phyloP scores from a whole-genome alignment of 2,888 invertebrate species.

The Parthenolecanium corni region DNA sequence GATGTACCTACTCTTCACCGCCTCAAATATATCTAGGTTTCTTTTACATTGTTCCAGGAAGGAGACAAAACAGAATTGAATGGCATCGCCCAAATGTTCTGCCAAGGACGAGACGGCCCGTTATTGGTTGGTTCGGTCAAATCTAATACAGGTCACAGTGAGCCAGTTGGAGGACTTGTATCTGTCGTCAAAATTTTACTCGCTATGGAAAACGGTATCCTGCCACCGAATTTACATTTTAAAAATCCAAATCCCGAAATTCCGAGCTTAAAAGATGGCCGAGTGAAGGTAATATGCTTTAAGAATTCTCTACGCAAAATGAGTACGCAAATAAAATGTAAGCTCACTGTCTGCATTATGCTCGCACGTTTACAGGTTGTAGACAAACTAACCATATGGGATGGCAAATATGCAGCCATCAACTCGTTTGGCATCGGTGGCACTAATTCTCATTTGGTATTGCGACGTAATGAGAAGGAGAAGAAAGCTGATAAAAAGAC shows the following conservation, averaged over 20 bases:
- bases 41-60: too few species aligned
- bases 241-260: constrained; percentile 76
- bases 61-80: constrained; percentile 97
- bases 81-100: constrained; percentile 78
- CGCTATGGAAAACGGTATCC: constrained; percentile 79
- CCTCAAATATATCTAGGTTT: too few species aligned
- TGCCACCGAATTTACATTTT: constrained; percentile 91
- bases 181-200: constrained; percentile 81
- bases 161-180: constrained; percentile 83
- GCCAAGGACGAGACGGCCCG: constrained; percentile 55
- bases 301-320: not conserved
- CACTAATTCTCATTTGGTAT: constrained; percentile 78
- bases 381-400: constrained; percentile 66
- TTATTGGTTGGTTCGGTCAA: constrained; percentile 91
- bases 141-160: constrained; percentile 97
- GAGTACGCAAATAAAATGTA: not conserved
- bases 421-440: constrained; percentile 99
- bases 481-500: constrained; percentile 47
- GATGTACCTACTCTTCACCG: not conserved
- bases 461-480: constrained; percentile 66
- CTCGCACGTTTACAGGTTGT: constrained; percentile 50
- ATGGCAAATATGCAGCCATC: constrained; percentile 78
- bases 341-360: not conserved
- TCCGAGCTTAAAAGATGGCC: constrained; percentile 74
- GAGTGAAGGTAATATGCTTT: constrained; percentile 51